Percentiles rank a stretch among this genome's conserved stretches.
Evolutionary conservation across 2,888 invertebrate genomes (phyloP).

Genomic region (Drosophila mulleri): DNA sequence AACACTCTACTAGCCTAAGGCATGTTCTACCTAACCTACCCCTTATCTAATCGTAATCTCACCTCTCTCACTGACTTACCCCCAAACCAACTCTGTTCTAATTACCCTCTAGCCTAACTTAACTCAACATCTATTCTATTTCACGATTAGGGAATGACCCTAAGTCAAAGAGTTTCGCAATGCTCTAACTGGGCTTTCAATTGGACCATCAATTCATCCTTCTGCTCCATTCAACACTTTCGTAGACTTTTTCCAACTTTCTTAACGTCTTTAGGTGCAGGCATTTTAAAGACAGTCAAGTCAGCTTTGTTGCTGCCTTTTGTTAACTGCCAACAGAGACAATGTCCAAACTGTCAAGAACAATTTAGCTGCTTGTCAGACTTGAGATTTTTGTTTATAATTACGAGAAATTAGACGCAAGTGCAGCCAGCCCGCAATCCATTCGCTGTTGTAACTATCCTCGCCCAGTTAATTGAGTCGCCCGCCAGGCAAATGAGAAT

Average conservation of each 20-base stretch:
- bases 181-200: background rate
- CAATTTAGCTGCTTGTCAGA: constrained; percentile 21
- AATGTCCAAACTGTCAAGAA: constrained; percentile 19
- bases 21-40: too few species aligned
- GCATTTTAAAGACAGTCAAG: background rate
- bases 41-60: too few species aligned
- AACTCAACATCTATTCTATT: too few species aligned
- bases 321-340: background rate
- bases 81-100: background rate
- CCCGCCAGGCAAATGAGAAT: constrained; percentile 36
- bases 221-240: background rate
- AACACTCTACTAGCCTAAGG: too few species aligned
- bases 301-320: background rate
- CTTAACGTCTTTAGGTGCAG: background rate
- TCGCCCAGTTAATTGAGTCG: constrained; percentile 39
- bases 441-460: background rate
- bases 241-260: background rate
- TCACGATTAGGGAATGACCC: too few species aligned
- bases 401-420: constrained; percentile 13
- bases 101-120: background rate
- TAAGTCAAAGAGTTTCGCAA: background rate
- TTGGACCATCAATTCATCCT: background rate
- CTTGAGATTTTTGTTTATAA: constrained; percentile 16
- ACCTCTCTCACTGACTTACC: background rate
- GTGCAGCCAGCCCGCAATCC: constrained; percentile 7